Conservation (phyloP, 2,888 invertebrate species). For the Nasonia oneida region DNA sequence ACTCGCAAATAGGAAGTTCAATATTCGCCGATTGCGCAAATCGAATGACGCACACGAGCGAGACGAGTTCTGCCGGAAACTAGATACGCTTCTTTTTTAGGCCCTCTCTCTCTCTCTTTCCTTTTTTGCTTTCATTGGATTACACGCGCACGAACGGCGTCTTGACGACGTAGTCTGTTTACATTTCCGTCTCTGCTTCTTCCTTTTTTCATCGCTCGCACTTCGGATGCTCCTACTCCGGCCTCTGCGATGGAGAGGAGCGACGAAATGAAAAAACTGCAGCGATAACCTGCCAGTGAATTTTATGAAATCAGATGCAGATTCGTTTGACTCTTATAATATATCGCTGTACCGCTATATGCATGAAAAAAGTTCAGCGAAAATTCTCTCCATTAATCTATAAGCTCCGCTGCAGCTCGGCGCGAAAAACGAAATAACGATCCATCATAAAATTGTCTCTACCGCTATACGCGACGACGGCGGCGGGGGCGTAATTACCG, state of each 20-base stretch:
- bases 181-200: background rate
- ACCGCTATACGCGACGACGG: background rate
- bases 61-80: slow-evolving; percentile 30
- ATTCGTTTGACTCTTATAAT: background rate
- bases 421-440: background rate
- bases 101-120: background rate
- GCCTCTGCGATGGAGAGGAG: background rate
- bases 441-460: slow-evolving; percentile 34
- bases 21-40: slow-evolving; percentile 52
- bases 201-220: background rate
- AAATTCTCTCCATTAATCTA: background rate
- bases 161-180: slow-evolving; percentile 15
- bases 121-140: slow-evolving; percentile 14
- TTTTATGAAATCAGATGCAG: slow-evolving; percentile 1
- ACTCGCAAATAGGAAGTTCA: slow-evolving; percentile 39
- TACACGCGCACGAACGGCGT: slow-evolving; percentile 19
- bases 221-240: background rate
- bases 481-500: slow-evolving; percentile 28
- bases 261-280: slow-evolving; percentile 1
- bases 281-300: background rate
- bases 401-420: background rate
- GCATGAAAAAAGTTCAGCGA: background rate
- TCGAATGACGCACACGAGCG: slow-evolving; percentile 28
- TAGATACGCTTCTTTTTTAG: slow-evolving; percentile 44
- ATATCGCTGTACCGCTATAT: too few species aligned